Conservation (phyloP, 2,113 vertebrate genomes). For the Xiphophorus couchianus region DNA sequence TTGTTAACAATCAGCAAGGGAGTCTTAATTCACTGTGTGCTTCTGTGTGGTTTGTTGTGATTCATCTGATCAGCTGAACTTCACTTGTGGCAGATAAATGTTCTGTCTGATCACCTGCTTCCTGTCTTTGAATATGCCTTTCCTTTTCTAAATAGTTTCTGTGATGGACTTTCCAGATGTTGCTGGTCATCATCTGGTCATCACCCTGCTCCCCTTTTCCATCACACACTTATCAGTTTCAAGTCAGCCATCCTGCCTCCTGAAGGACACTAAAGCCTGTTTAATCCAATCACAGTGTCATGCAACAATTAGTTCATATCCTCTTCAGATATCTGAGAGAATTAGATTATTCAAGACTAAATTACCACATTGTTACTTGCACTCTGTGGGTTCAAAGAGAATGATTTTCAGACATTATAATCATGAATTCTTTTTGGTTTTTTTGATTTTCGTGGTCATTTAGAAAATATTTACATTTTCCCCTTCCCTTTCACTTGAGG, state of each 20-base stretch:
- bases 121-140: neutral
- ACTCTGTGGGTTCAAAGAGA: neutral
- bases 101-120: neutral
- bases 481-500: too few species aligned
- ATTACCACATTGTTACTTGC: neutral
- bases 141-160: too few species aligned
- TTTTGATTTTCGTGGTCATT: neutral
- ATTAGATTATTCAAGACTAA: neutral
- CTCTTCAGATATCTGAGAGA: neutral
- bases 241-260: neutral
- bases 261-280: slow-evolving; percentile 4
- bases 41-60: neutral
- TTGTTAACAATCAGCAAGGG: too few species aligned
- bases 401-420: neutral
- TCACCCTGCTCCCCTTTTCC: too few species aligned
- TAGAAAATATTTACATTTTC: too few species aligned
- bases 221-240: neutral
- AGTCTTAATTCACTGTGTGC: neutral
- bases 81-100: neutral
- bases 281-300: slow-evolving; percentile 9
- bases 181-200: too few species aligned
- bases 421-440: neutral
- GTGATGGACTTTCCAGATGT: neutral
- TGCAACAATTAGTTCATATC: neutral
- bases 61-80: neutral